These are phyloP conservation scores for Rhabdomys pumilio DNA, from an alignment of 2,797 vertebrate genomes.

Conservation along the genomic window DNA sequence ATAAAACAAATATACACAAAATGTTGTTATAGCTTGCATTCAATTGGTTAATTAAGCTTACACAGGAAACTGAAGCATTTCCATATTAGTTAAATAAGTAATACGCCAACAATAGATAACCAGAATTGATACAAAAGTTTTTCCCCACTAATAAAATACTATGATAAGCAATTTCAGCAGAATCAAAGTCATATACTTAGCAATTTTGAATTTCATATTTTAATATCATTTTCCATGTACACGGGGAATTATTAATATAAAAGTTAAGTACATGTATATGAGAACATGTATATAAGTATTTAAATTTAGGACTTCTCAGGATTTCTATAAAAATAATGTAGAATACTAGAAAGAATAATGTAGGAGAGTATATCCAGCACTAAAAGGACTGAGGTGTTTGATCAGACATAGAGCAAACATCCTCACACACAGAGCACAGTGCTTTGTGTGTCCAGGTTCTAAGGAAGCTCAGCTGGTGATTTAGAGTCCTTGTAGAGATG, in stretches of 20 bases:
- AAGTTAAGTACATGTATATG: neutral
- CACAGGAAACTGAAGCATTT: conserved; percentile 72
- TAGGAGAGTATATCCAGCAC: neutral
- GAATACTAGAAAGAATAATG: neutral
- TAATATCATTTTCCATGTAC: neutral
- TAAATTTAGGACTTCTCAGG: neutral
- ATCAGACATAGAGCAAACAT: conserved; percentile 48
- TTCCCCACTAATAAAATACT: neutral
- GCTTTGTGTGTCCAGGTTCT: neutral
- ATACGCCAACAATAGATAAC: conserved; percentile 55
- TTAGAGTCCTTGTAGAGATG: conserved; percentile 32
- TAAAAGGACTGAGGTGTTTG: conserved; percentile 10
- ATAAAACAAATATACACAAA: conserved; percentile 26
- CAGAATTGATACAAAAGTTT: conserved; percentile 56
- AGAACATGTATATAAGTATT: no score
- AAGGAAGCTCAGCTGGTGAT: conserved; percentile 31
- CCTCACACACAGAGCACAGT: neutral
- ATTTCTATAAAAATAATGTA: neutral
- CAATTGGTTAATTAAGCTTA: conserved; percentile 68
- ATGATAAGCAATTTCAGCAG: neutral
- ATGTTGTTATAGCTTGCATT: conserved; percentile 12
- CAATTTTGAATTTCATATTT: conserved; percentile 4
- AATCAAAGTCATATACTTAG: neutral
- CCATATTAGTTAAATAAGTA: conserved; percentile 58
- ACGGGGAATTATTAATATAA: neutral